Evolutionary conservation across 2,113 vertebrate genomes (phyloP), one percentile per base, ranked within the genome.

Genomic region (Corydoras sp.): DNA sequence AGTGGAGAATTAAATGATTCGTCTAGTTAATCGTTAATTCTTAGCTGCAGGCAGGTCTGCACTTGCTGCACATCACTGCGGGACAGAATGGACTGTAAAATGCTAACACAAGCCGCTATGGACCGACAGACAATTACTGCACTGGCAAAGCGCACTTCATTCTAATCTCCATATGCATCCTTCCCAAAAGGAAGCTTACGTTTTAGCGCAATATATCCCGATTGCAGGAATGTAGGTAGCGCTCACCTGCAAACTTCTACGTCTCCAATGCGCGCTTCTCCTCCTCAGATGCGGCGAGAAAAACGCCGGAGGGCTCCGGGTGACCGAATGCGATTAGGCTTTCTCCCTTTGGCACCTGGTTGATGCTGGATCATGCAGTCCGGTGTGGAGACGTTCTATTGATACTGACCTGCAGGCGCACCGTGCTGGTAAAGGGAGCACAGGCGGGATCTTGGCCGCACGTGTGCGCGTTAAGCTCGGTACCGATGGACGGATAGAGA

Each of bases 221-320:
- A 12, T 10, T 12, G 13, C 10, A 53, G 51, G 51, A 3, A 12
- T 53, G 10, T 10, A 53, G 13, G 13, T 5, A 7, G 12, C 53
- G 54, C 54, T 56, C 13, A 56, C 54, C 54, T 56, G 54, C 54
- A 13, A 74, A 74, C 50, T 55, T 74, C n/a, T 35, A 50, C 35
- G 48, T 69, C 63, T 5, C 56, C 55, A 72, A 69, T 68, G 59
- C 69, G 62, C 68, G 60, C 60, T 59, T 59, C 66, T 63, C 65
- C 54, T 59, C 49, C 31, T 54, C 68, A 69, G 73, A 24, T 18
- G 62, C 54, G 71, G 74, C 55, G 64, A 71, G 65, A 76, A 72
- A 77, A 64, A 3, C 13, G 54, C 5, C 12, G 54, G 5, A n/a
- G 13, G 54, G 8, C 14, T 56, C 13, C 12, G 14, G 13, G 12